Evolutionary conservation across 53 echinoderm and acorn worm species (phyloP), one percentile per base, ranked within the genome.

Genomic region (Luidia sarsii): DNA sequence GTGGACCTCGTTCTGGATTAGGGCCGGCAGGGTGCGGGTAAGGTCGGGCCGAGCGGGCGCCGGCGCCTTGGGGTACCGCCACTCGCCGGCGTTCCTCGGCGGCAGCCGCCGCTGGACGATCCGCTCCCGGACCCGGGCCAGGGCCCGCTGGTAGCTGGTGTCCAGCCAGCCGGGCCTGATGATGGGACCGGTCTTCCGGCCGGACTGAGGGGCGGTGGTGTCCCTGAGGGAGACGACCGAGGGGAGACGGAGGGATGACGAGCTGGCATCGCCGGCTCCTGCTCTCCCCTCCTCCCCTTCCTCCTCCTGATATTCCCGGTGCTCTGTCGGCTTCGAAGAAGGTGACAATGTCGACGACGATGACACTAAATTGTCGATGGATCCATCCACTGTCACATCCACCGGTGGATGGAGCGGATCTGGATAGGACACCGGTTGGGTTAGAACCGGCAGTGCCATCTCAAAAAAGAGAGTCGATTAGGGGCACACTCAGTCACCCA

Each of bases 1-100:
- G 59, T 74, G 57, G 28, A 80, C 74, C 2, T 79, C 73, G 50
- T 71, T 46, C 33, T 61, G 62, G 7, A 85, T 69, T 1, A 65
- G 33, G 14, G 67, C 37, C 20, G 84, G 60, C 14, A 65, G 72
- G 18, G 85, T 82, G 20, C 90, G 65, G 2, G 96, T 86, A n/a
- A 88, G 88, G 75, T 96, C 96, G 24, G 96, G 96, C 75, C 93
- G 68, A 24, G 96, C 87, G 30, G 96, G 96, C 22, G 82, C 75
- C 3, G 96, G 93, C 0, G 96, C 96, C 48, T 90, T 77, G 20
- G 90, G 96, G 48, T 93, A 70, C 45, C 96, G 79, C 96, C 96
- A 96, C 64, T 96, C 96, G 55, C 83, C 93, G 29, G 90, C 79
- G 9, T 73, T 57, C 67, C 88, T 57, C 51, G 93, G 96, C 37